These are phyloP conservation scores for Troilus luridus DNA, from an alignment of 2,888 invertebrate genomes.

Conservation along the genomic window DNA sequence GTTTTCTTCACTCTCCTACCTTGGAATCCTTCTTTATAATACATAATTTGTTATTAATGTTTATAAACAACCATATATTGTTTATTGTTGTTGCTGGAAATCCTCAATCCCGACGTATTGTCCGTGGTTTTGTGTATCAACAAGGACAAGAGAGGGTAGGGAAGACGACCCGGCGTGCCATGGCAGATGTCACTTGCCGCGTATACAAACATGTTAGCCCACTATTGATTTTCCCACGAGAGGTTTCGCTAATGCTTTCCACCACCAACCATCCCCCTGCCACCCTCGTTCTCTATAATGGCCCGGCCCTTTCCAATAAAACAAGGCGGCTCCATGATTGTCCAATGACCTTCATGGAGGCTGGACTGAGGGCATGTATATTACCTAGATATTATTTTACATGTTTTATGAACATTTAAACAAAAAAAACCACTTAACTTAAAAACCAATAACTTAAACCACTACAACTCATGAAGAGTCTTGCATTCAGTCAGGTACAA, in stretches of 20 bases:
- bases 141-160: not conserved
- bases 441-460: too few relatives aligned
- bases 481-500: too few relatives aligned
- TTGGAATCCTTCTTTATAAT: too few relatives aligned
- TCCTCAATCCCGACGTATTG: not conserved
- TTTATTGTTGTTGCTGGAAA: not conserved
- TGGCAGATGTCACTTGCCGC: slow-evolving; percentile 31
- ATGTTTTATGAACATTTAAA: too few relatives aligned
- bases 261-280: not conserved
- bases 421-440: too few relatives aligned
- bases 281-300: not conserved
- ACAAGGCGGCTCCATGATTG: not conserved
- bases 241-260: slow-evolving; percentile 27
- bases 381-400: too few relatives aligned
- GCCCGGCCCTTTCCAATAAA: not conserved
- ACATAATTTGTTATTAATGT: not conserved
- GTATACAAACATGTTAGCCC: slow-evolving; percentile 29
- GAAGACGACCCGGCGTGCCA: not conserved
- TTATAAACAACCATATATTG: not conserved
- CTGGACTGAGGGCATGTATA: too few relatives aligned
- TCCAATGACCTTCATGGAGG: too few relatives aligned
- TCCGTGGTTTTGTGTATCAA: not conserved
- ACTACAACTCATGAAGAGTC: too few relatives aligned
- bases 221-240: slow-evolving; percentile 36
- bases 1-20: too few relatives aligned